phyloP scores from a whole-genome alignment of 2,113 vertebrate genomes.

The Lucifuga dentata region DNA sequence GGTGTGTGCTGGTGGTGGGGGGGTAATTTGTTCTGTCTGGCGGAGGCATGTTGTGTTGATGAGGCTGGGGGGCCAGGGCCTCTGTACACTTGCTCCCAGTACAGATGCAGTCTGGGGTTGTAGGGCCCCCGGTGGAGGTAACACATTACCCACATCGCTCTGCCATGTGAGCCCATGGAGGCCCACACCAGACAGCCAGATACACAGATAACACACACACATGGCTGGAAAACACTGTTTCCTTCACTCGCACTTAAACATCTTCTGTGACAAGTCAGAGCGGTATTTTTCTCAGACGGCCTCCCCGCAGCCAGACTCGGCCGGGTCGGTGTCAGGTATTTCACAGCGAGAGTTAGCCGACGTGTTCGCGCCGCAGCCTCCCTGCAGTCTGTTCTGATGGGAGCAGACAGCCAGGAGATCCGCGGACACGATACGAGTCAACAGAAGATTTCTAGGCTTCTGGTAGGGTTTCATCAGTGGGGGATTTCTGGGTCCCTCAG shows the following conservation, averaged over 20 bases:
- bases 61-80: constrained; percentile 35
- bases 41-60: constrained; percentile 62
- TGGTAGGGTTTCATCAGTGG: constrained; percentile 69
- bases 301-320: constrained; percentile 16
- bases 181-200: constrained; percentile 50
- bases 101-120: constrained; percentile 35
- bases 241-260: constrained; percentile 59
- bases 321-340: constrained; percentile 60
- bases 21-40: constrained; percentile 76
- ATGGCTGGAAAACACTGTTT: constrained; percentile 40
- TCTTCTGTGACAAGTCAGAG: constrained; percentile 41
- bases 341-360: constrained; percentile 58
- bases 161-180: constrained; percentile 41
- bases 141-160: constrained; percentile 40
- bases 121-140: constrained; percentile 29
- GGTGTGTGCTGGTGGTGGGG: background rate
- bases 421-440: constrained; percentile 43
- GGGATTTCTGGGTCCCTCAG: constrained; percentile 68
- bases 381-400: constrained; percentile 55
- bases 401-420: constrained; percentile 70
- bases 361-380: constrained; percentile 47
- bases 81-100: constrained; percentile 58
- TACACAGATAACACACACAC: constrained; percentile 58
- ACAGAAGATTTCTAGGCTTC: constrained; percentile 60
- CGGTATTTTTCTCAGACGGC: constrained; percentile 23